Evolutionary conservation across 2,113 vertebrate genomes (phyloP).

Genomic region (Ahaetulla prasina): DNA sequence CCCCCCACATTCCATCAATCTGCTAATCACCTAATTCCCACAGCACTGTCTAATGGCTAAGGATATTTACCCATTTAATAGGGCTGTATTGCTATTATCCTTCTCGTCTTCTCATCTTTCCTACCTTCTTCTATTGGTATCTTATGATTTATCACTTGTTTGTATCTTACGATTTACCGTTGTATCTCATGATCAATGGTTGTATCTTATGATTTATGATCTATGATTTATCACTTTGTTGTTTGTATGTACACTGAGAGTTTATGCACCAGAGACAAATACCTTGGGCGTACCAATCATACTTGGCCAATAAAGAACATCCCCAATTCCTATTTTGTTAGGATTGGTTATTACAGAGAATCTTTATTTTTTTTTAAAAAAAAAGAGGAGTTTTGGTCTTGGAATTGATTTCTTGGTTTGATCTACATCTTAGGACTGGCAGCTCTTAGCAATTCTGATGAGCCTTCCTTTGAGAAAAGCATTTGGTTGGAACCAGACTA

Average conservation of each 20-base stretch:
- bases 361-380: not conserved
- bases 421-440: not conserved
- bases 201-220: no score
- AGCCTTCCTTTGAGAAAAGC: not conserved
- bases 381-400: not conserved
- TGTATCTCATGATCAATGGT: no score
- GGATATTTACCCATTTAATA: not conserved
- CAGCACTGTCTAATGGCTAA: not conserved
- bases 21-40: not conserved
- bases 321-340: not conserved
- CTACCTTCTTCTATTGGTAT: no score
- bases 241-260: no score
- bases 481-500: not conserved
- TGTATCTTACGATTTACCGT: no score
- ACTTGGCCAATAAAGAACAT: no score
- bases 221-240: no score
- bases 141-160: no score
- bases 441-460: not conserved
- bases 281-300: not conserved
- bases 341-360: not conserved
- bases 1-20: no score
- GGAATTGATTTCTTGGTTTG: not conserved
- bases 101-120: no score
- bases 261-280: no score
- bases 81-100: no score